These are phyloP conservation scores for Zhuqinia jingwanae DNA, from an alignment of 2,888 invertebrate species.

Conservation along the genomic window DNA sequence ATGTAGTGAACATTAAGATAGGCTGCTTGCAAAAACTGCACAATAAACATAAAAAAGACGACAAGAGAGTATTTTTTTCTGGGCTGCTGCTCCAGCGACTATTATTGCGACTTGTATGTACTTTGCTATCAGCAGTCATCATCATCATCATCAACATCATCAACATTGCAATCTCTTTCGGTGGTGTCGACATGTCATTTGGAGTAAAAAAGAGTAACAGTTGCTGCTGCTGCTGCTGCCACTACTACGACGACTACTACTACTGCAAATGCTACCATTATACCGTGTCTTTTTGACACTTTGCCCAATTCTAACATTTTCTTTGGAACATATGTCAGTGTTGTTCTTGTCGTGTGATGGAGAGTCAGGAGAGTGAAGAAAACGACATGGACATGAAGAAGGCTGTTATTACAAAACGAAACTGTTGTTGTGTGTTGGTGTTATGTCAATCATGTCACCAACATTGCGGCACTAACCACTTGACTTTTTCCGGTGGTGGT, in stretches of 20 bases:
- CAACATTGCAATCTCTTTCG: neutral
- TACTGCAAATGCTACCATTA: neutral
- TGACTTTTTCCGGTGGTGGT: constrained; percentile 38
- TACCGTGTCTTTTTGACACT: constrained; percentile 51
- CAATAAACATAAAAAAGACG: constrained; percentile 44
- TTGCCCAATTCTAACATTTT: constrained; percentile 49
- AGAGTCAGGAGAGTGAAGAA: constrained; percentile 37
- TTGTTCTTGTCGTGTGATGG: constrained; percentile 40
- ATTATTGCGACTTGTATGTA: too few relatives aligned
- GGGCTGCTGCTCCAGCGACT: neutral
- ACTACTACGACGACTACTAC: too few relatives aligned
- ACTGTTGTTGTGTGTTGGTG: neutral
- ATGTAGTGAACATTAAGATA: constrained; percentile 56
- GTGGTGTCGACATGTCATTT: too few relatives aligned
- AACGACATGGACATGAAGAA: constrained; percentile 37
- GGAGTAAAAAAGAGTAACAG: neutral
- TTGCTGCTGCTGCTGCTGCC: neutral
- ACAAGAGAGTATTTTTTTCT: constrained; percentile 19
- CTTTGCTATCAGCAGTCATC: too few relatives aligned
- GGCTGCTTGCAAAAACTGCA: constrained; percentile 49
- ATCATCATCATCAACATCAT: constrained; percentile 14
- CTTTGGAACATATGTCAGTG: constrained; percentile 54
- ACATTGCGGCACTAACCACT: constrained; percentile 11
- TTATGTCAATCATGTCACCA: constrained; percentile 52
- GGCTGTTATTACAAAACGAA: constrained; percentile 26